A percentile compares a stretch with the other conserved stretches of the same genome.
phyloP scores from a whole-genome alignment of 2,888 invertebrate genomes.

The Drosophila algonquin region DNA sequence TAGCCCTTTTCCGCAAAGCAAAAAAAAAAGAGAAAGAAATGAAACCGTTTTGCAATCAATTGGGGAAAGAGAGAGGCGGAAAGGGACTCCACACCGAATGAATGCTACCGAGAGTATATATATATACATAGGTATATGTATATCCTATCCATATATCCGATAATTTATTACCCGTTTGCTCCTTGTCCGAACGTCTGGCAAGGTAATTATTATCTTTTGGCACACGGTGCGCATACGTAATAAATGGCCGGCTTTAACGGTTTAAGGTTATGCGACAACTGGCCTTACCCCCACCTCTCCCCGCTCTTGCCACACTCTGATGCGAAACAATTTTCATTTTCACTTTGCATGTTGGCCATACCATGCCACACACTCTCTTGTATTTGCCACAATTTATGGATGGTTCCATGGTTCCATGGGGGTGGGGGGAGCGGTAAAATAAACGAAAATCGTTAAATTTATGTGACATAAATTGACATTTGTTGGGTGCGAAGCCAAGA shows the following conservation, averaged over 20 bases:
- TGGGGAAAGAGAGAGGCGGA: conserved; percentile 24
- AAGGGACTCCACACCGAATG: no score
- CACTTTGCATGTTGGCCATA: conserved; percentile 20
- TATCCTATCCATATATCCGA: conserved; percentile 41
- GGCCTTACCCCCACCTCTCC: neutral
- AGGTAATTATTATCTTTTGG: conserved; percentile 73
- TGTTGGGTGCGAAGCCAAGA: neutral
- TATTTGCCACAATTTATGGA: conserved; percentile 50
- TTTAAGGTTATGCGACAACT: conserved; percentile 60
- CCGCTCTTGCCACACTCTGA: no score
- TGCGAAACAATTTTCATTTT: conserved; percentile 9
- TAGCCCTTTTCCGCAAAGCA: conserved; percentile 68
- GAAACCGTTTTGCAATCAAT: conserved; percentile 66
- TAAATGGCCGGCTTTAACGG: conserved; percentile 60
- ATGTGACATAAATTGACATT: conserved; percentile 4
- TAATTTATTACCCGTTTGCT: conserved; percentile 61
- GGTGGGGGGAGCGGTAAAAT: neutral
- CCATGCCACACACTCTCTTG: neutral
- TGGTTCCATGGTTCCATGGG: no score
- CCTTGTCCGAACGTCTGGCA: conserved; percentile 37
- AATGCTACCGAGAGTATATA: neutral
- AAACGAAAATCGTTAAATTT: conserved; percentile 3
- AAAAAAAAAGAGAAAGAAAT: conserved; percentile 25
- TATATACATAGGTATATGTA: neutral
- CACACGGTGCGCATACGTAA: conserved; percentile 68